Conservation (phyloP, 2,113 vertebrate genomes). For the Pomatostomus ruficeps region DNA sequence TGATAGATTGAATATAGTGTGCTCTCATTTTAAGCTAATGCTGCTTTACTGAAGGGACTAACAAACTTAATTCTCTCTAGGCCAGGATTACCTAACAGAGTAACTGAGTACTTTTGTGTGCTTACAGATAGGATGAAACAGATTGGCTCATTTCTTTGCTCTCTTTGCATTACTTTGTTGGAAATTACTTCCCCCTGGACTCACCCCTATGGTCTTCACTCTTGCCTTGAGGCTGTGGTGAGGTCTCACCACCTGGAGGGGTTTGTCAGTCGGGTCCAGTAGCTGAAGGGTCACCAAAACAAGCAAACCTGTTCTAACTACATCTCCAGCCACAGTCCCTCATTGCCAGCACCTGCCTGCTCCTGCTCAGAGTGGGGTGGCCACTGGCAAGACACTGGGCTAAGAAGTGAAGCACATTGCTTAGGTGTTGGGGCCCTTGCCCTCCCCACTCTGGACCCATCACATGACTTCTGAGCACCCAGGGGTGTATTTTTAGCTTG, state of each 20-base stretch:
- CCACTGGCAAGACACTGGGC: fast-evolving
- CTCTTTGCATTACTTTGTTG: background rate
- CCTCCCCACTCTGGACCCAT: background rate
- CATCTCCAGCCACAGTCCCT: background rate
- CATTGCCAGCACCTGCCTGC: background rate
- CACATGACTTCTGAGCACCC: background rate
- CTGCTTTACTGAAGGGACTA: constrained; percentile 5
- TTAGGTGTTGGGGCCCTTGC: fast-evolving
- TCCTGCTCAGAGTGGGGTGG: background rate
- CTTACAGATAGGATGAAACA: background rate
- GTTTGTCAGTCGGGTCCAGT: fast-evolving
- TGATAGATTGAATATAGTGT: background rate
- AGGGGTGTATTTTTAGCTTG: background rate
- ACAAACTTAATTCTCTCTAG: constrained; percentile 27
- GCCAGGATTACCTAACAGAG: constrained; percentile 3
- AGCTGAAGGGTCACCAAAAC: background rate
- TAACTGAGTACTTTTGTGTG: background rate
- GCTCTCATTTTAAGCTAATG: constrained; percentile 12
- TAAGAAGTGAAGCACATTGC: background rate
- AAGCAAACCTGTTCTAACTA: background rate
- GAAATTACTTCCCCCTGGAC: background rate
- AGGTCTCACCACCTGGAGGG: background rate
- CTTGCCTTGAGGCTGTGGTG: background rate
- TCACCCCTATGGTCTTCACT: background rate
- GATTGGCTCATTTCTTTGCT: background rate